Evolutionary conservation across 2,113 vertebrate genomes (phyloP), one percentile per base, ranked within the genome.

Genomic region (Xiphias gladius): DNA sequence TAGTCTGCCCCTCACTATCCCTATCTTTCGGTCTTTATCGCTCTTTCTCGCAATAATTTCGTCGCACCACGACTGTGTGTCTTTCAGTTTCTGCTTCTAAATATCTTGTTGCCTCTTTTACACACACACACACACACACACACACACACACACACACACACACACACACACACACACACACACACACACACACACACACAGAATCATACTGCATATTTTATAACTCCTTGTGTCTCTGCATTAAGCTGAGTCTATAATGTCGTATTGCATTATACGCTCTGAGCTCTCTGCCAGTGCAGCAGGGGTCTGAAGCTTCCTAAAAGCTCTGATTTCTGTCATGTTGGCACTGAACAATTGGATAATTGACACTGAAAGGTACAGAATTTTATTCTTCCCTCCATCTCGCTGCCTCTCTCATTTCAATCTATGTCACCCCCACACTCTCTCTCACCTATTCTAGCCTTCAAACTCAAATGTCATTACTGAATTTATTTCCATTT

Each of bases 311-410:
- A 79, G 91, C 88, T 83, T 91, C 89, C 89, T 93, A 92, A 95
- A 95, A 94, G 91, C 87, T 93, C 88, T 89, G 89, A 92, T 93
- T 93, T 93, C 91, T 94, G 92, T 94, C 92, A 93, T 91, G 92
- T 93, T 73, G 82, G 58, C 70, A 11, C 77, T 61, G 85, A 90
- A 90, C 82, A 90, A 91, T 87, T 90, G 91, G 86, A 93, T 95
- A 93, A 95, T 86, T 89, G 86, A 92, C 89, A 82, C 90, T 91
- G 93, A 95, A 94, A 93, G 86, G 87, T 93, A 91, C 88, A 94
- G 88, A 88, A 81, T 86, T 87, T 86, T 92, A 82, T 88, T 87
- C 85, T 91, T n/a, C 78, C 57, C 77, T 84, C 78, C 71, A 68
- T 84, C 67, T 62, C 79, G 41, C 74, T 57, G 69, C 52, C 64